These are phyloP conservation scores for Augiades crinisus DNA, from an alignment of 2,888 invertebrate genomes.

Conservation along the genomic window DNA sequence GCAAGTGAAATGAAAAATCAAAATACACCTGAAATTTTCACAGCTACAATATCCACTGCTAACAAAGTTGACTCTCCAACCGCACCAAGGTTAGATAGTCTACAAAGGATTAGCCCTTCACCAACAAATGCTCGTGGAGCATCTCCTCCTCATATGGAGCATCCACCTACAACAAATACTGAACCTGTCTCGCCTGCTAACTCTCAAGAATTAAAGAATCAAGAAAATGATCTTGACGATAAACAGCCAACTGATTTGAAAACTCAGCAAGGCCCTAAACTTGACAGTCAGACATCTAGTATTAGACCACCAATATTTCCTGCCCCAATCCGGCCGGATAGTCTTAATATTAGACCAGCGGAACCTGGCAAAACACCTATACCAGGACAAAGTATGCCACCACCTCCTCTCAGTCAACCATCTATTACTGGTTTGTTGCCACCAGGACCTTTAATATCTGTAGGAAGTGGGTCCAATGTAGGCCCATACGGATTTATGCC, in stretches of 20 bases:
- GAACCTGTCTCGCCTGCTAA: slow-evolving; percentile 73
- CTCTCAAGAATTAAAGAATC: slow-evolving; percentile 63
- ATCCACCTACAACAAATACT: slow-evolving; percentile 59
- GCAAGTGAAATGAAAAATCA: slow-evolving; percentile 68
- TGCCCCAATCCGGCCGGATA: slow-evolving; percentile 65
- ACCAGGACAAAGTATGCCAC: slow-evolving; percentile 66
- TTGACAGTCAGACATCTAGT: slow-evolving; percentile 50
- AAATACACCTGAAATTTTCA: slow-evolving; percentile 74
- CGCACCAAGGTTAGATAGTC: slow-evolving; percentile 62
- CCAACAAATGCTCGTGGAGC: slow-evolving; percentile 64
- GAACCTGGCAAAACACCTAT: slow-evolving; percentile 58
- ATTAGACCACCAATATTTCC: slow-evolving; percentile 61
- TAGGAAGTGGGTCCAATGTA: slow-evolving; percentile 79
- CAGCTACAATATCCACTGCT: slow-evolving; percentile 69
- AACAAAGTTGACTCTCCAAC: slow-evolving; percentile 71
- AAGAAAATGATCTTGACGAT: slow-evolving; percentile 65
- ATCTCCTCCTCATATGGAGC: slow-evolving; percentile 70
- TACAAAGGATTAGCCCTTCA: slow-evolving; percentile 72
- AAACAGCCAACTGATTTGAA: slow-evolving; percentile 73
- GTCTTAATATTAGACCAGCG: slow-evolving; percentile 61
- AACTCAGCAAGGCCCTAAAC: slow-evolving; percentile 62
- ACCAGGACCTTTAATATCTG: slow-evolving; percentile 82
- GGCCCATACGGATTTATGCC: slow-evolving; percentile 84
- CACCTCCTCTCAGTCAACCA: slow-evolving; percentile 75
- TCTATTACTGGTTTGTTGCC: slow-evolving; percentile 80